Evolutionary conservation across 2,797 vertebrate species (phyloP), one percentile per base, ranked within the genome.

Genomic region (Numenius phaeopus): DNA sequence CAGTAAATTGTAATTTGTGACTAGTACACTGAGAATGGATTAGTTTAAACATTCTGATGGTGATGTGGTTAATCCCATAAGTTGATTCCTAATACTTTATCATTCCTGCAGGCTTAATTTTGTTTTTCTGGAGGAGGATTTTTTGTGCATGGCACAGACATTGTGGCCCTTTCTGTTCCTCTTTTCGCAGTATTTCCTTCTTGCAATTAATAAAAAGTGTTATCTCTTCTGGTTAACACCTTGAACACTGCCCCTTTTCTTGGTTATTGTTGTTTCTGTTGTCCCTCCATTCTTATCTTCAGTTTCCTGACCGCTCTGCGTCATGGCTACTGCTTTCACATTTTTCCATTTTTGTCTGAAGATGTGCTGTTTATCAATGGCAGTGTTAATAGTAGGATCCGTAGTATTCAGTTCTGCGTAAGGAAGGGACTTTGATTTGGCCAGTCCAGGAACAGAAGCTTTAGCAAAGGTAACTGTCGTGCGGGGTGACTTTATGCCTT

Each of bases 71-170:
- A 89, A 76, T 91, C 9, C 46, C 19, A 23, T 46, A 70, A 70
- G 19, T 24, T 75, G 66, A 40, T 59, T 87, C 22, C 42, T 78
- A 55, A 54, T 84, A 49, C 32, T 86, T 79, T 55, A 50, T 55
- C 4, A 26, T 73, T 89, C 29, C 42, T 81, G 26, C 22, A 69
- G 50, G 2, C 26, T 81, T 86, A 49, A 61, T 83, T 19, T 7
- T 1, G 4, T 9, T 34, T 67, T 44, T 67, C 27, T 5, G 4
- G 15, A 46, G 15, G 8, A 50, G 2, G 3, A 4, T 13, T 37
- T 32, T 65, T 61, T 10, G 5, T 83, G 10, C 19, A 71, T 81
- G 37, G 5, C 27, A 58, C 11, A 57, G 52, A 62, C 26, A 39
- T 39, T 80, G 37, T 67, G n/a, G 6, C 13, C 8, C 11, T 75